Evolutionary conservation across 2,797 vertebrate species (phyloP).

Genomic region (Arctocebus calabarensis): DNA sequence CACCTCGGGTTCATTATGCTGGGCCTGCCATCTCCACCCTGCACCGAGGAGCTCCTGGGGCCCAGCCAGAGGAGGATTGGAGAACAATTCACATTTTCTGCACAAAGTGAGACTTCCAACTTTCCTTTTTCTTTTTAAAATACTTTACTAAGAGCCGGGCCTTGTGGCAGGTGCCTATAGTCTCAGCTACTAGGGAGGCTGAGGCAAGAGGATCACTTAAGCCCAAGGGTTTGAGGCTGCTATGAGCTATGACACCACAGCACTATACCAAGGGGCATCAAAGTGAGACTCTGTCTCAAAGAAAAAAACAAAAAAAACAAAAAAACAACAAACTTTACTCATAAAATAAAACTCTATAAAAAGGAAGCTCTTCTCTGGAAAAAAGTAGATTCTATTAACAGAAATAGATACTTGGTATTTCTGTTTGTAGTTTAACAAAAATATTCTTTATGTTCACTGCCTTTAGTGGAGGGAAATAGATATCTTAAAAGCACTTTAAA

Average conservation of each 20-base stretch:
- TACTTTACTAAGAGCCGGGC: neutral
- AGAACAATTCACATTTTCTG: conserved; percentile 65
- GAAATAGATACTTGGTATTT: neutral
- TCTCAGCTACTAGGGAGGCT: too few relatives aligned
- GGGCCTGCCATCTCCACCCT: neutral
- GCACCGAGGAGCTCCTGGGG: neutral
- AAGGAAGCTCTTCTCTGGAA: conserved; percentile 4
- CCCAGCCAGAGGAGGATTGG: neutral
- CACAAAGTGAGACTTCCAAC: neutral
- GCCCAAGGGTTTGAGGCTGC: too few relatives aligned
- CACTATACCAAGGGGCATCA: too few relatives aligned
- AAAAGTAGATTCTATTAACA: conserved; percentile 1
- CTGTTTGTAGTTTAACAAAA: neutral
- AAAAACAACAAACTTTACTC: neutral
- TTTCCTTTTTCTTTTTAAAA: conserved; percentile 48
- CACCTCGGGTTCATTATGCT: conserved; percentile 66
- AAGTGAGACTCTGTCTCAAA: too few relatives aligned
- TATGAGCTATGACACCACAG: too few relatives aligned
- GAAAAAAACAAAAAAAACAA: too few relatives aligned
- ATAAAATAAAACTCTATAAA: conserved; percentile 51
- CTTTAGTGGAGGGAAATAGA: neutral
- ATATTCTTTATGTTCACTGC: neutral
- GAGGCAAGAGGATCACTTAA: too few relatives aligned
- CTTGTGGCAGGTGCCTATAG: too few relatives aligned
- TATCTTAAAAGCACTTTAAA: conserved; percentile 39